Evolutionary conservation across 2,888 invertebrate species (phyloP).

Genomic region (Drosophila quinaria): DNA sequence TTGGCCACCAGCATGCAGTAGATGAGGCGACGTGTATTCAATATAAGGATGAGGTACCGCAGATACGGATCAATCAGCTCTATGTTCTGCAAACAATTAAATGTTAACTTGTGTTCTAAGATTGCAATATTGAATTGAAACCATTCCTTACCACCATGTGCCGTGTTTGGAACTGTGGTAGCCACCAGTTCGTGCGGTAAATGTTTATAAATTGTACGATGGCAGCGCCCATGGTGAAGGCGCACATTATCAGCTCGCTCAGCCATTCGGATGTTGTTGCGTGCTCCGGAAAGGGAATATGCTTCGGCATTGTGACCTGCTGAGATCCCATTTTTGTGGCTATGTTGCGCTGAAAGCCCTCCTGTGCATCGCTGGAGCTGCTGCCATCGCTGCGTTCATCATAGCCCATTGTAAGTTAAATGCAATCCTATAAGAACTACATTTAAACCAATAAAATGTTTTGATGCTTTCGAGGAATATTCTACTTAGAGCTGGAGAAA

Average conservation of each 20-base stretch:
- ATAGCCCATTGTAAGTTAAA: slow-evolving; percentile 48
- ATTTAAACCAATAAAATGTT: no score
- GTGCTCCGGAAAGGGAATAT: slow-evolving; percentile 92
- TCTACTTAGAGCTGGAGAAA: no score
- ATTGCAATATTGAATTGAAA: not conserved
- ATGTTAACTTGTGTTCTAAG: not conserved
- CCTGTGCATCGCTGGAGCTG: slow-evolving; percentile 71
- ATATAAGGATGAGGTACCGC: slow-evolving; percentile 92
- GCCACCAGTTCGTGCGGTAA: slow-evolving; percentile 98
- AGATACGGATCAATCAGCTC: slow-evolving; percentile 96
- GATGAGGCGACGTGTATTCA: slow-evolving; percentile 92
- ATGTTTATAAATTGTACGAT: slow-evolving; percentile 97
- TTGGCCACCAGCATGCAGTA: slow-evolving; percentile 87
- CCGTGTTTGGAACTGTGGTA: slow-evolving; percentile 95
- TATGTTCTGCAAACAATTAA: slow-evolving; percentile 90
- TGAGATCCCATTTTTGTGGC: slow-evolving; percentile 49
- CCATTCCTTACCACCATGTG: slow-evolving; percentile 91
- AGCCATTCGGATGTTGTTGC: slow-evolving; percentile 92
- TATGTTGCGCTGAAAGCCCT: slow-evolving; percentile 51
- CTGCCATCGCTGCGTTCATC: slow-evolving; percentile 66
- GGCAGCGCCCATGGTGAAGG: slow-evolving; percentile 92
- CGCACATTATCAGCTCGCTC: slow-evolving; percentile 94
- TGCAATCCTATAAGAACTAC: slow-evolving; percentile 20
- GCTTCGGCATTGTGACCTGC: slow-evolving; percentile 87
- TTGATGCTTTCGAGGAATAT: not conserved